Base-by-base conservation (phyloP, 2,888 invertebrate genomes). In the Luperina nickerlii region DNA sequence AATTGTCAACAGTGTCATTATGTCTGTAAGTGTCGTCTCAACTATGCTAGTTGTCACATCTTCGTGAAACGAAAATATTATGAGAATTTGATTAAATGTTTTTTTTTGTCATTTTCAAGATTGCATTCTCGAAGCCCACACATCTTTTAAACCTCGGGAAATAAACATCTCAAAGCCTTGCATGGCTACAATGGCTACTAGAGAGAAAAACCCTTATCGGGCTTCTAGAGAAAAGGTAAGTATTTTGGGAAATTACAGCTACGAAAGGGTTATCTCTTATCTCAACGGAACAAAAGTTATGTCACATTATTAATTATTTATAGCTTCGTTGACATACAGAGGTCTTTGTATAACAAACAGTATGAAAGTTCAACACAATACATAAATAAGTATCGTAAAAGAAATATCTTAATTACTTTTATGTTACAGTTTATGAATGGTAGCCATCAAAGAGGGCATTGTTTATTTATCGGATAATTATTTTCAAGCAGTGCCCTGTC, bases 1-100 rank as follows among this genome's bases (percentile, higher is more conserved):
- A 94, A 92, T 94, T 94, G 96, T 96, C 94, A 96, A 96, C 95
- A 96, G 88, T 83, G 87, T 87, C 92, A 95, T 95, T 95, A 94
- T 94, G 90, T 81, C 89, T 92, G 93, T 89, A 90, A 95, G 94
- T 94, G 94, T 94, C 92, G 92, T 93, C 92, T 69, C 78, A 89
- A 87, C 87, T 76, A 82, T 57, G 74, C 73, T 82, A 78, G 84
- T 88, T 89, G 87, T 87, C 85, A 81, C 78, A 87, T 85, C 83
- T 80, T 74, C 86, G 78, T 76, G 82, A 82, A 87, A 89, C 76
- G 81, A 82, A 85, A 89, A 86, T 81, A 88, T 86, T 86, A 76
- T 78, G 81, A 78, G 76, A 77, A 67, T 78, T 81, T 82, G 51
- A 73, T 74, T 48, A 32, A 74, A 80, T 85, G 77, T 84, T 85